A percentile compares a stretch with the other conserved stretches of the same genome.
These are phyloP conservation scores for Drosophila robusta DNA, from an alignment of 2,888 invertebrate genomes.

Conservation along the genomic window DNA sequence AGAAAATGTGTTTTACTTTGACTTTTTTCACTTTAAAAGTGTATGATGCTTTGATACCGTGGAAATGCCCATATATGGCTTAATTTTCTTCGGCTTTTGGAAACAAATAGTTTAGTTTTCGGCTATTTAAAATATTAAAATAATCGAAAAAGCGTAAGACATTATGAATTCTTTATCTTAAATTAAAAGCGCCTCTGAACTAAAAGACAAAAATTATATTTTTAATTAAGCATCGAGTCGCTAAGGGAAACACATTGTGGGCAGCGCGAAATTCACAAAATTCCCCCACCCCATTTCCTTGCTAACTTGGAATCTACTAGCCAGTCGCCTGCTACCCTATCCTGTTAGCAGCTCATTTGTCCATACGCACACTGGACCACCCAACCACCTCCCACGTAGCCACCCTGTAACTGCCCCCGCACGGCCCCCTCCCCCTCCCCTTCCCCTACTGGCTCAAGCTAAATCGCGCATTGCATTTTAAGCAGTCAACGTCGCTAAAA, in stretches of 20 bases:
- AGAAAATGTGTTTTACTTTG: no score
- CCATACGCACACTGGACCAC: constrained; percentile 32
- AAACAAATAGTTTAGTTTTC: no score
- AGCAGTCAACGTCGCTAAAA: constrained; percentile 33
- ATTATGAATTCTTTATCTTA: no score
- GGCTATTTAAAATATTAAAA: no score
- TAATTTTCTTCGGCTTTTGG: no score
- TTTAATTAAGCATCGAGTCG: constrained; percentile 22
- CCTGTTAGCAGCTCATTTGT: constrained; percentile 48
- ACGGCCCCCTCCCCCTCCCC: not conserved
- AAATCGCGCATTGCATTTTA: constrained; percentile 65
- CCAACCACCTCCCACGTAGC: constrained; percentile 7
- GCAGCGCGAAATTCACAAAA: constrained; percentile 15
- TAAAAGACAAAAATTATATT: constrained; percentile 6
- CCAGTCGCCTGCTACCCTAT: not conserved
- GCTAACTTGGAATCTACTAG: not conserved
- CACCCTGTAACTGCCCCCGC: constrained; percentile 3
- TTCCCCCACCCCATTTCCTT: not conserved
- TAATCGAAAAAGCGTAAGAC: no score
- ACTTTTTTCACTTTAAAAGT: no score
- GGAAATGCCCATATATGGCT: no score
- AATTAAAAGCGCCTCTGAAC: no score
- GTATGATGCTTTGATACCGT: no score
- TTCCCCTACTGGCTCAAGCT: not conserved
- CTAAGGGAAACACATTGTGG: constrained; percentile 32